Percentiles rank a stretch among this genome's conserved stretches.
These are phyloP conservation scores for Tragopan temminckii DNA, from an alignment of 2,797 vertebrate genomes.

Conservation along the genomic window DNA sequence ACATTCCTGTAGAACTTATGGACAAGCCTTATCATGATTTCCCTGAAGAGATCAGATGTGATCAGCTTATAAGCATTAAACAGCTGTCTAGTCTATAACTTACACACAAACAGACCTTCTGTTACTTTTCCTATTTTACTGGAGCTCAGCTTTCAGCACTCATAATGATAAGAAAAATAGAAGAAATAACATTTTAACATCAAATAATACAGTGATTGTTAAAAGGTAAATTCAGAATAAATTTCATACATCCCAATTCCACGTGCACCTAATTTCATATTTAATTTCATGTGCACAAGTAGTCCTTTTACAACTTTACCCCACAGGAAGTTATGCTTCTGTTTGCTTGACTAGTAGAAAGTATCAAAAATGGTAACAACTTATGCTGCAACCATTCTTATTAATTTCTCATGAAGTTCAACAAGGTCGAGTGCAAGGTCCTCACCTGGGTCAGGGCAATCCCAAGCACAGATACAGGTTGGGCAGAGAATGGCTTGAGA, in stretches of 20 bases:
- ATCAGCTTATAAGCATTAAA: neutral
- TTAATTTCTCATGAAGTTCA: too few species aligned
- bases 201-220: neutral
- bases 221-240: neutral
- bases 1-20: neutral
- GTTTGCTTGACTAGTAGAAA: neutral
- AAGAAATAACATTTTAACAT: neutral
- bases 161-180: neutral
- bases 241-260: neutral
- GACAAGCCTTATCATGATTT: neutral
- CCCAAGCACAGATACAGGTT: too few species aligned
- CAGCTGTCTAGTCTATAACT: neutral
- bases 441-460: too few species aligned
- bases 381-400: too few species aligned
- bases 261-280: neutral
- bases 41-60: neutral
- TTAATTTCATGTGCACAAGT: neutral
- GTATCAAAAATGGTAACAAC: neutral
- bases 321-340: fast-evolving
- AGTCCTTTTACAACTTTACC: neutral
- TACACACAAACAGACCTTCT: neutral
- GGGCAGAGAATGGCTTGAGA: too few species aligned
- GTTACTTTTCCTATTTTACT: neutral
- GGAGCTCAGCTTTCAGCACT: neutral
- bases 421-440: too few species aligned